Conservation (phyloP, 1,140 invertebrate species). For the Dufourea novaeangliae region DNA sequence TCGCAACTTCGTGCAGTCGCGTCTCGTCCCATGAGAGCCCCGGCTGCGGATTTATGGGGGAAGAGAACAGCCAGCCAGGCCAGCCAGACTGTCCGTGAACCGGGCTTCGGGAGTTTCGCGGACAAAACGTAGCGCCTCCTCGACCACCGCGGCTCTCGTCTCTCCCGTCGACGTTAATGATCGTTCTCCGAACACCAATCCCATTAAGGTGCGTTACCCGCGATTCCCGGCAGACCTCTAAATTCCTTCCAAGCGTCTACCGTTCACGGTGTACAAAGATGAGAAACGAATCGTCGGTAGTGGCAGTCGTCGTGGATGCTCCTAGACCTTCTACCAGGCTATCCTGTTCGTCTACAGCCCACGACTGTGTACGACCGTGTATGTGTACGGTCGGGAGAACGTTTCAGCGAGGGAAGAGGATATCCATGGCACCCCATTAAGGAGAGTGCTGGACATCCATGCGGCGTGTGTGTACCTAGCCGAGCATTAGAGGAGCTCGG, state of each 20-base stretch:
- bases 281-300: constrained; percentile 20
- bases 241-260: constrained; percentile 64
- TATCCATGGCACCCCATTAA: constrained; percentile 77
- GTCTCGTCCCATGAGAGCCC: constrained; percentile 41
- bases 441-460: constrained; percentile 75
- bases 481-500: constrained; percentile 31
- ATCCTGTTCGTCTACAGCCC: background rate
- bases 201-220: constrained; percentile 69
- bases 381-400: background rate
- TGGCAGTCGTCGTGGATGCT: background rate
- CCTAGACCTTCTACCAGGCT: background rate
- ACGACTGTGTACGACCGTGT: background rate
- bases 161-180: constrained; percentile 65
- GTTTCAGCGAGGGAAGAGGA: constrained; percentile 54
- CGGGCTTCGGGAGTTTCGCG: constrained; percentile 27
- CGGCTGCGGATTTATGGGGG: constrained; percentile 50
- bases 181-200: constrained; percentile 70
- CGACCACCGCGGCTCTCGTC: constrained; percentile 14
- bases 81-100: constrained; percentile 44
- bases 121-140: constrained; percentile 46
- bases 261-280: constrained; percentile 46
- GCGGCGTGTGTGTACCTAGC: constrained; percentile 37
- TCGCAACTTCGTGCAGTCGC: constrained; percentile 19
- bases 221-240: constrained; percentile 70
- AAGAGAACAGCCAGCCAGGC: constrained; percentile 28